phyloP scores from a whole-genome alignment of 2,113 vertebrate genomes.

The Abramis brama region DNA sequence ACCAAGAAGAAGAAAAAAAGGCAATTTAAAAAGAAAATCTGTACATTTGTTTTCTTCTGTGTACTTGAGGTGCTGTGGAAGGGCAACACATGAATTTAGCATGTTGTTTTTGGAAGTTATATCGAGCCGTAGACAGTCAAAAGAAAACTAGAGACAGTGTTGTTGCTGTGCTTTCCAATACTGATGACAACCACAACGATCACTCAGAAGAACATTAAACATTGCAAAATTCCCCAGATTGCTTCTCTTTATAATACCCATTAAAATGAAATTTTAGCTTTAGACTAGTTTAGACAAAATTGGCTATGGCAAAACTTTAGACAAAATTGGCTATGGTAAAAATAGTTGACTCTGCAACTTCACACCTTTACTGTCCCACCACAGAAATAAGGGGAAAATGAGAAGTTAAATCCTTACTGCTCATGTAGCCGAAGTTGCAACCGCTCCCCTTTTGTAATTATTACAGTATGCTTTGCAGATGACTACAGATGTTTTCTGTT shows the following conservation, averaged over 20 bases:
- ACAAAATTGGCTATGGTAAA: neutral
- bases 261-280: neutral
- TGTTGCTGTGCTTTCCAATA: neutral
- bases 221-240: neutral
- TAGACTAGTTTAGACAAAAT: too few species aligned
- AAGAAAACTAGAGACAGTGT: neutral
- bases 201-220: neutral
- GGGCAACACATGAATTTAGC: neutral
- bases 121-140: neutral
- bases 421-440: neutral
- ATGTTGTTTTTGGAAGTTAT: neutral
- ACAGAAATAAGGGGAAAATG: neutral
- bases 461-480: slow-evolving; percentile 30
- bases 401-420: slow-evolving; percentile 17
- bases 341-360: neutral
- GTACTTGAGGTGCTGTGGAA: neutral
- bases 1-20: neutral
- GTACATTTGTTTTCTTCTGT: neutral
- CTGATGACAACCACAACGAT: neutral
- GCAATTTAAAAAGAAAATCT: neutral
- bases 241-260: neutral
- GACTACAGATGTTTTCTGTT: slow-evolving; percentile 30
- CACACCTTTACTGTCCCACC: neutral
- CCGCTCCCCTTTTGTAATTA: slow-evolving; percentile 33
- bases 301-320: neutral